Conservation (phyloP, 2,888 invertebrate genomes). For the Mellilla xanthometata region DNA sequence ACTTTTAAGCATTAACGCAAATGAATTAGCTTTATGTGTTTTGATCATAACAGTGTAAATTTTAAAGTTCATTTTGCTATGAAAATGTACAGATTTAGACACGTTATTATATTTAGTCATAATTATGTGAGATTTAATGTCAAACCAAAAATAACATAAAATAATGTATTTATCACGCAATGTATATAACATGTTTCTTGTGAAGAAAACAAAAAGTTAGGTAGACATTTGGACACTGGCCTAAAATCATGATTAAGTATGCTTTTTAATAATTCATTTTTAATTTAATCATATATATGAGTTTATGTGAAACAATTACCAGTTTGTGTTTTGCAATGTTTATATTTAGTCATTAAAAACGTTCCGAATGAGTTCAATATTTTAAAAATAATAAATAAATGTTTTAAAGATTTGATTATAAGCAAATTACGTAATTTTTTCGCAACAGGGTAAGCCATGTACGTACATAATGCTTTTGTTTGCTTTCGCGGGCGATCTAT, state of each 20-base stretch:
- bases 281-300: too few species aligned
- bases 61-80: too few species aligned
- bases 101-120: slow-evolving; percentile 50
- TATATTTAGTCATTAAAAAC: too few species aligned
- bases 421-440: slow-evolving; percentile 19
- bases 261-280: too few species aligned
- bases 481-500: slow-evolving; percentile 36
- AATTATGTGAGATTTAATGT: slow-evolving; percentile 47
- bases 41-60: slow-evolving; percentile 9
- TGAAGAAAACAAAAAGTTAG: slow-evolving; percentile 54
- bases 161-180: slow-evolving; percentile 42
- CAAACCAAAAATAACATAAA: slow-evolving; percentile 46
- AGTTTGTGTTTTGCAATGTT: too few species aligned
- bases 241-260: too few species aligned
- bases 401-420: not conserved
- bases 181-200: slow-evolving; percentile 39
- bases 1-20: too few species aligned
- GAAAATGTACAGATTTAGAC: slow-evolving; percentile 53
- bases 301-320: too few species aligned
- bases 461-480: slow-evolving; percentile 39
- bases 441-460: slow-evolving; percentile 24
- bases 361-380: too few species aligned
- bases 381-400: too few species aligned
- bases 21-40: slow-evolving; percentile 44
- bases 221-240: slow-evolving; percentile 43